Evolutionary conservation across 2,113 vertebrate species (phyloP).

Genomic region (Silurus asotus): DNA sequence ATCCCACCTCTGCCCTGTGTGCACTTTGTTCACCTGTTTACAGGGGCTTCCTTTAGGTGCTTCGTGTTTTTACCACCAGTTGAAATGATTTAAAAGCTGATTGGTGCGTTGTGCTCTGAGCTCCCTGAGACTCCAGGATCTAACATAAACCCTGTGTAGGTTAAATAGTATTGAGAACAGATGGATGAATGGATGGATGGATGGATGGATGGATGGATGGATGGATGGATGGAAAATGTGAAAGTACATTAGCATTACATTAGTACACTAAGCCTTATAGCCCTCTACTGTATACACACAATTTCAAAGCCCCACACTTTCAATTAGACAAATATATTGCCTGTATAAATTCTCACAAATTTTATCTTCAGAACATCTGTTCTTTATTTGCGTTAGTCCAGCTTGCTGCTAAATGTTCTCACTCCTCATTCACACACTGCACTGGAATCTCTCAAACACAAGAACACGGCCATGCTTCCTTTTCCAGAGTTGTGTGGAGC

Average conservation of each 20-base stretch:
- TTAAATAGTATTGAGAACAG: too few relatives aligned
- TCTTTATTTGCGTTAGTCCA: background rate
- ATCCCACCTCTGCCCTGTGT: too few relatives aligned
- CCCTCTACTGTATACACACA: background rate
- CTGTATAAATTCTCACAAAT: background rate
- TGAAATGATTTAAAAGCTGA: too few relatives aligned
- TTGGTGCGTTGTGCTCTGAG: too few relatives aligned
- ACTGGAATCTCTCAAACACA: slow-evolving; percentile 33
- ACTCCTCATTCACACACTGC: background rate
- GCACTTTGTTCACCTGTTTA: too few relatives aligned
- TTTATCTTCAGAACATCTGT: background rate
- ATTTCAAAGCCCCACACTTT: background rate
- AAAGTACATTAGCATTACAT: background rate
- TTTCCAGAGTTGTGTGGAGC: background rate
- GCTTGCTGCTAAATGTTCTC: background rate
- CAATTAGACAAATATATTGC: background rate
- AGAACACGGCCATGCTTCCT: slow-evolving; percentile 1
- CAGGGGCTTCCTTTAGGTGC: too few relatives aligned
- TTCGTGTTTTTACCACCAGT: too few relatives aligned
- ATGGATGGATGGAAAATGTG: too few relatives aligned
- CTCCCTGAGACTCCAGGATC: too few relatives aligned
- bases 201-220: too few relatives aligned
- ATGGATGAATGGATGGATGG: too few relatives aligned
- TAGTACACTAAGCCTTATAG: background rate
- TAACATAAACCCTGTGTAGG: too few relatives aligned